phyloP scores from a whole-genome alignment of 92 coral and sea anemone species.

The Blastomussa wellsi region DNA sequence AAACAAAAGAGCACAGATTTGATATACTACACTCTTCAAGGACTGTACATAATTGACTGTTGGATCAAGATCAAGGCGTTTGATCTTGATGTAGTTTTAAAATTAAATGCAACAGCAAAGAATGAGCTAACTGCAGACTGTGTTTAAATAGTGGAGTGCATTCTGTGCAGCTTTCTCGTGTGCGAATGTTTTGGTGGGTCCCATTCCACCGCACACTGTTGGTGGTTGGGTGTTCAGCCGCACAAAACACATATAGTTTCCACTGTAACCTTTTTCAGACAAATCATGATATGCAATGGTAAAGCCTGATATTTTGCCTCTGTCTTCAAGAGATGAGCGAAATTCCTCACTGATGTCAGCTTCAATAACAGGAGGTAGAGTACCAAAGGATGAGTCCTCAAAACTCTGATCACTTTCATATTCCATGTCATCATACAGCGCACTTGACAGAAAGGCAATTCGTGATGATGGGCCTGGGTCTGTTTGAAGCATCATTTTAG shows the following conservation, averaged over 20 bases:
- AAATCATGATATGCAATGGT: slow-evolving; percentile 52
- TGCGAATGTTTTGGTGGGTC: slow-evolving; percentile 42
- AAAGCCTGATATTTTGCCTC: slow-evolving; percentile 5
- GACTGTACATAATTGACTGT: no score
- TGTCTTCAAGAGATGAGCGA: slow-evolving; percentile 23
- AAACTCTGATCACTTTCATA: background rate
- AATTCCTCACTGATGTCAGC: slow-evolving; percentile 9
- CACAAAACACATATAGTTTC: slow-evolving; percentile 70
- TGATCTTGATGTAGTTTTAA: background rate
- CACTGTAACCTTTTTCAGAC: slow-evolving; percentile 44
- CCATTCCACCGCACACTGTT: slow-evolving; percentile 69
- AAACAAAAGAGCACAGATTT: no score
- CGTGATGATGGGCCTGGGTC: background rate
- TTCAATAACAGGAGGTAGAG: background rate
- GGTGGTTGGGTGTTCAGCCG: slow-evolving; percentile 54
- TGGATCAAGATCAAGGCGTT: background rate
- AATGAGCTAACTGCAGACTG: slow-evolving; percentile 11
- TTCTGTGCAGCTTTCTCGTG: slow-evolving; percentile 67
- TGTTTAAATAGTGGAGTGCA: slow-evolving; percentile 61
- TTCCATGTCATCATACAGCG: slow-evolving; percentile 14
- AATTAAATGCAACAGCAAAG: background rate
- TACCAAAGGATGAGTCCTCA: background rate
- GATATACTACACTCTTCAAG: no score
- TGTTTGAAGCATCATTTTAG: background rate
- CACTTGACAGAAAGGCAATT: slow-evolving; percentile 37